Evolutionary conservation across 2,797 vertebrate genomes (phyloP).

Genomic region (Tadarida brasiliensis): DNA sequence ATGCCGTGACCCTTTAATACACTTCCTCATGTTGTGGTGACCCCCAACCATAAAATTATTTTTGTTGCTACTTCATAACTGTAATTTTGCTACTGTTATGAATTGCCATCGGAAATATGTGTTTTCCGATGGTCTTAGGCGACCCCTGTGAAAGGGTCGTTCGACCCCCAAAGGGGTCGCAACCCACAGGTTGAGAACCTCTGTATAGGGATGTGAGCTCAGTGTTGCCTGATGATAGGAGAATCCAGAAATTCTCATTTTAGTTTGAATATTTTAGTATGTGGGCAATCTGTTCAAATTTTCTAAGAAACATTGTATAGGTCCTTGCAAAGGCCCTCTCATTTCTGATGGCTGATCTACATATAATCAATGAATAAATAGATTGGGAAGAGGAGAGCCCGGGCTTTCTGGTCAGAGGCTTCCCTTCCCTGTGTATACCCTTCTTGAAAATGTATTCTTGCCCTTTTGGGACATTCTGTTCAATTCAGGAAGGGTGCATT

Average conservation of each 20-base stretch:
- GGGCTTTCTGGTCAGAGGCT: background rate
- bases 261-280: background rate
- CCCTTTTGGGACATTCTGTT: background rate
- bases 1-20: too few relatives aligned
- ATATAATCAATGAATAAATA: background rate
- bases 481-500: background rate
- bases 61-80: too few relatives aligned
- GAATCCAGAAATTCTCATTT: slow-evolving; percentile 10
- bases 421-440: background rate
- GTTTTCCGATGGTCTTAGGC: too few relatives aligned
- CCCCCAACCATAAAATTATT: too few relatives aligned
- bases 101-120: too few relatives aligned
- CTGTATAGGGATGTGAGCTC: background rate
- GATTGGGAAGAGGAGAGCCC: background rate
- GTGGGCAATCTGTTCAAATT: background rate
- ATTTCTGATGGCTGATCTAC: background rate
- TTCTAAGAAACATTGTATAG: background rate
- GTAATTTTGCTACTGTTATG: too few relatives aligned
- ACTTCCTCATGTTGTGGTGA: too few relatives aligned
- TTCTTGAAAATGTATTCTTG: background rate
- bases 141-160: too few relatives aligned
- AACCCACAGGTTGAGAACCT: too few relatives aligned
- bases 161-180: too few relatives aligned
- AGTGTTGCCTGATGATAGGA: background rate
- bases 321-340: background rate